These are phyloP conservation scores for Cryptotermes secundus DNA, from an alignment of 1,140 invertebrate species.

Conservation along the genomic window DNA sequence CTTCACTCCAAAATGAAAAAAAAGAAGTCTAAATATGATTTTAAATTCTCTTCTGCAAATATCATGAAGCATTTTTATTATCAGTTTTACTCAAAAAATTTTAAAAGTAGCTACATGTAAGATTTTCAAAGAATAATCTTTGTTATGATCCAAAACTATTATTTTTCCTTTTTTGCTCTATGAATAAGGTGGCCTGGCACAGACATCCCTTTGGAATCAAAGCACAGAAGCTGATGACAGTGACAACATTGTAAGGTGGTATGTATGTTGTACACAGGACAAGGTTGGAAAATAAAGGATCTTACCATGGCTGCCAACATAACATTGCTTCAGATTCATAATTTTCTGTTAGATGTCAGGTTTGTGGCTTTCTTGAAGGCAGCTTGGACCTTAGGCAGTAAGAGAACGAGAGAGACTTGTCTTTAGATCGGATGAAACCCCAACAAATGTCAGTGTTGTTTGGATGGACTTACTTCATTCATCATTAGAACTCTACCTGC, in stretches of 20 bases:
- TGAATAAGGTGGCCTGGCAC: neutral
- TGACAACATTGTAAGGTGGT: neutral
- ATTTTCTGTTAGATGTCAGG: no score
- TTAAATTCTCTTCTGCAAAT: neutral
- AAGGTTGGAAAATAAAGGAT: neutral
- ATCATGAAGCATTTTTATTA: neutral
- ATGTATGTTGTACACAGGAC: neutral
- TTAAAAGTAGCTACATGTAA: neutral
- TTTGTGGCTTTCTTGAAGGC: neutral
- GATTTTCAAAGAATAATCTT: constrained; percentile 13
- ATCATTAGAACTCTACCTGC: neutral
- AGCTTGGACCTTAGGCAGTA: neutral
- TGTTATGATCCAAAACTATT: neutral
- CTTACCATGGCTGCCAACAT: constrained; percentile 5
- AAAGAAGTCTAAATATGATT: neutral
- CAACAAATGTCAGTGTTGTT: neutral
- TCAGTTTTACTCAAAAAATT: neutral
- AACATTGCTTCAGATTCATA: no score
- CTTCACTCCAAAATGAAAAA: neutral
- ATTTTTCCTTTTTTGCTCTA: neutral
- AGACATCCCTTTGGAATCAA: neutral
- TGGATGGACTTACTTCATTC: neutral
- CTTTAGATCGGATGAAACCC: no score
- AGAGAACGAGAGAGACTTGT: neutral
- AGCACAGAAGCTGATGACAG: neutral